Conservation (phyloP, 2,113 vertebrate species). For the Nanorana parkeri region DNA sequence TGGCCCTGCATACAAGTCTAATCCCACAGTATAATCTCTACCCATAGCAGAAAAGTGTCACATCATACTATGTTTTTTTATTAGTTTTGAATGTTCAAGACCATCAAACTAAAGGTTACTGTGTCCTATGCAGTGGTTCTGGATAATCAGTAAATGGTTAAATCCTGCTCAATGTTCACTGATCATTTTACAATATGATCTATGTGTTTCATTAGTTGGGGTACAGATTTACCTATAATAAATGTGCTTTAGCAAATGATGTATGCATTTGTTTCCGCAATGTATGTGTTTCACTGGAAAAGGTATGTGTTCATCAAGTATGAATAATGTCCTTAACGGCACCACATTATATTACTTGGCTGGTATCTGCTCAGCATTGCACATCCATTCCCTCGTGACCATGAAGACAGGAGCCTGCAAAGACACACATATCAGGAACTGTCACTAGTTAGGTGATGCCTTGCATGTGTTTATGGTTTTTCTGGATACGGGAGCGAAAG, state of each 20-base stretch:
- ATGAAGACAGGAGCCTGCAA: background rate
- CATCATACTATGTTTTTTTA: too few species aligned
- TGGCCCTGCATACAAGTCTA: background rate
- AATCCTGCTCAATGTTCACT: slow-evolving; percentile 66
- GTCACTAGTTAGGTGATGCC: slow-evolving; percentile 38
- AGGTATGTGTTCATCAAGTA: slow-evolving; percentile 78
- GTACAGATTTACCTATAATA: slow-evolving; percentile 72
- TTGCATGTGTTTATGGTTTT: background rate
- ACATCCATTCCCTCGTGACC: slow-evolving; percentile 65
- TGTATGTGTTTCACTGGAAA: slow-evolving; percentile 77
- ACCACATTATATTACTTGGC: slow-evolving; percentile 66
- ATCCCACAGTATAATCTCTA: background rate
- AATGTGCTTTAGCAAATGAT: slow-evolving; percentile 78
- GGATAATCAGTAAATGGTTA: slow-evolving; percentile 67
- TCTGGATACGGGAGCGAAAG: rapidly evolving
- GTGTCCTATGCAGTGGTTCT: background rate
- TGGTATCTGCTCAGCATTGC: slow-evolving; percentile 66
- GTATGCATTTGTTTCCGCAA: slow-evolving; percentile 76
- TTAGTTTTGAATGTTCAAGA: too few species aligned
- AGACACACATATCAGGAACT: slow-evolving; percentile 55
- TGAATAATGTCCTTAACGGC: slow-evolving; percentile 77
- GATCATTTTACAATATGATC: slow-evolving; percentile 78
- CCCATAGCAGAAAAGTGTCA: too few species aligned
- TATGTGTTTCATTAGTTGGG: slow-evolving; percentile 82
- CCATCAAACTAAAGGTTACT: background rate